These are phyloP conservation scores for Marronus borbonicus DNA, from an alignment of 2,888 invertebrate species.

Conservation along the genomic window DNA sequence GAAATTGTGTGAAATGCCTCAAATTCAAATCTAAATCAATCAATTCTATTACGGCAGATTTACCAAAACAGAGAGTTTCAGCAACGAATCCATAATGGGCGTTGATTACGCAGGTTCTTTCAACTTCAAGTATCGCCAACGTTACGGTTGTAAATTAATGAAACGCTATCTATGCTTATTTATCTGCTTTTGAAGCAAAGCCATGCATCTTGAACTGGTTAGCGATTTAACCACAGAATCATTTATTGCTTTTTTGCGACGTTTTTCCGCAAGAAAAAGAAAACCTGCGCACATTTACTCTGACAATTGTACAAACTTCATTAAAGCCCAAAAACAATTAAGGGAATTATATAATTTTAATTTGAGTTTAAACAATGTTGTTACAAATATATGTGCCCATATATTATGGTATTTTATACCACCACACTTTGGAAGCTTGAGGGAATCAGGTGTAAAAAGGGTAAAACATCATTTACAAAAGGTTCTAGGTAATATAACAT, in stretches of 20 bases:
- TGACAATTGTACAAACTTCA: constrained; percentile 30
- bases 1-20: constrained; percentile 48
- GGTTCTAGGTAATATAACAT: neutral
- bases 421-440: constrained; percentile 35
- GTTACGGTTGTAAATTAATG: constrained; percentile 10
- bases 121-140: neutral
- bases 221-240: constrained; percentile 41
- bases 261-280: constrained; percentile 34
- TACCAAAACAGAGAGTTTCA: constrained; percentile 46
- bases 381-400: neutral
- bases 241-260: constrained; percentile 42
- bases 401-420: constrained; percentile 26
- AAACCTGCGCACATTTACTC: constrained; percentile 18
- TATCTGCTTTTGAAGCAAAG: constrained; percentile 39
- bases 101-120: constrained; percentile 51
- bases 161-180: constrained; percentile 18
- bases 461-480: constrained; percentile 36
- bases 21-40: constrained; percentile 34
- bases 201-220: constrained; percentile 43
- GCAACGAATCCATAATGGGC: constrained; percentile 39
- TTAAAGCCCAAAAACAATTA: constrained; percentile 4
- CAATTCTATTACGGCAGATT: constrained; percentile 44
- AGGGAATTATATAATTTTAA: neutral
- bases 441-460: constrained; percentile 22
- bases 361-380: neutral